Base-by-base conservation (phyloP, 2,888 invertebrate species). In the Bellardia pandia region DNA sequence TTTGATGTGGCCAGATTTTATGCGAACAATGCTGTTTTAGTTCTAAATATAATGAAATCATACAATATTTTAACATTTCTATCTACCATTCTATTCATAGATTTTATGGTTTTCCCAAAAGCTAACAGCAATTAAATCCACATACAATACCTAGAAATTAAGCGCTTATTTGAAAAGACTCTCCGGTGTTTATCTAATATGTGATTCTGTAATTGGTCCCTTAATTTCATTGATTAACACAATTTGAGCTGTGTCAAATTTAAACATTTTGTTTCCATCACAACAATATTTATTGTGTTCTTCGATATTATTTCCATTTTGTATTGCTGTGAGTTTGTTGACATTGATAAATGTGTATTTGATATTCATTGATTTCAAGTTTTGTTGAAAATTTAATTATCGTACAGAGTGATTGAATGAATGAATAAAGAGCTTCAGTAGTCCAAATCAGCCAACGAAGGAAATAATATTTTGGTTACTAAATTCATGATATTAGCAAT, bases 271-370 rank as follows among this genome's bases (percentile, higher is more conserved):
- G 1, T 74, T 56, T 42, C 2, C 9, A n/a, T 45, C 14, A 42
- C 30, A n/a, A n/a, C n/a, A n/a, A n/a, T n/a, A n/a, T n/a, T n/a
- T n/a, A n/a, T n/a, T n/a, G n/a, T n/a, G n/a, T n/a, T n/a, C n/a
- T 51, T 23, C 23, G 23, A 23, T 23, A 1, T 60, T 71, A 16
- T 45, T 56, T 45, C 16, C 48, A 40, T 37, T 78, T 69, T 16
- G 1, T 2, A 6, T 40, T 56, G 23, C 60, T 60, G n/a, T 23
- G 1, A 40, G 4, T 33, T 16, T 13, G 33, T 51, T 82, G 82
- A 75, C 78, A 83, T 45, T 86, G 83, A 83, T 83, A 51, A 75
- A 86, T 86, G 48, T 86, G 60, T 68, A 68, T 81, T 81, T 33
- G 66, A 72, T 77, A 68, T 76, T 14, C 69, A 40, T 2, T 45